Evolutionary conservation across 2,113 vertebrate genomes (phyloP).

Genomic region (Phainopepla nitens): DNA sequence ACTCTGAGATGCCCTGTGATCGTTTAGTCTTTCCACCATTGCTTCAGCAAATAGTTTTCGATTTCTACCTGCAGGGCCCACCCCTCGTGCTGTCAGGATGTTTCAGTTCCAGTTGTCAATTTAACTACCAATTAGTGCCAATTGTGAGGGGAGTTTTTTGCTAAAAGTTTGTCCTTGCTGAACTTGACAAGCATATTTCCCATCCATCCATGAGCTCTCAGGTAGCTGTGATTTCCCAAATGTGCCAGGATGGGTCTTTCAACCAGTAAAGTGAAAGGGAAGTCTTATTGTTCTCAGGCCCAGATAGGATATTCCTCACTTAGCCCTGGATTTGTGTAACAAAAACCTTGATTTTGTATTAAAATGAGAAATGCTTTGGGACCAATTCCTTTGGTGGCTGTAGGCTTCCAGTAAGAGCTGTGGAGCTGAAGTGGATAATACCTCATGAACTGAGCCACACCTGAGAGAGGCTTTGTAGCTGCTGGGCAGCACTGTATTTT

Average conservation of each 20-base stretch:
- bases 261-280: background rate
- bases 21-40: background rate
- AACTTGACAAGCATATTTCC: background rate
- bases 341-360: background rate
- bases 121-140: conserved; percentile 49
- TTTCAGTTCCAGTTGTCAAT: conserved; percentile 47
- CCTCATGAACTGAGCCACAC: background rate
- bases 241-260: background rate
- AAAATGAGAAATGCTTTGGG: background rate
- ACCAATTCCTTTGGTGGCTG: background rate
- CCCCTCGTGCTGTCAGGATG: conserved; percentile 7
- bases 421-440: background rate
- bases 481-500: background rate
- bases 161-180: background rate
- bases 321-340: background rate
- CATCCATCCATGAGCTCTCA: background rate
- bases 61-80: conserved; percentile 32
- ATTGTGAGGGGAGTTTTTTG: background rate
- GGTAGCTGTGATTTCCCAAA: background rate
- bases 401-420: background rate
- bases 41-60: conserved; percentile 2
- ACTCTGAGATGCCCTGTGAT: background rate
- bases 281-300: background rate
- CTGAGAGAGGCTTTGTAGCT: background rate
- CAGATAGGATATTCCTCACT: background rate